Base-by-base conservation (phyloP, 92 coral and sea anemone species). In the Micromussa lordhowensis region DNA sequence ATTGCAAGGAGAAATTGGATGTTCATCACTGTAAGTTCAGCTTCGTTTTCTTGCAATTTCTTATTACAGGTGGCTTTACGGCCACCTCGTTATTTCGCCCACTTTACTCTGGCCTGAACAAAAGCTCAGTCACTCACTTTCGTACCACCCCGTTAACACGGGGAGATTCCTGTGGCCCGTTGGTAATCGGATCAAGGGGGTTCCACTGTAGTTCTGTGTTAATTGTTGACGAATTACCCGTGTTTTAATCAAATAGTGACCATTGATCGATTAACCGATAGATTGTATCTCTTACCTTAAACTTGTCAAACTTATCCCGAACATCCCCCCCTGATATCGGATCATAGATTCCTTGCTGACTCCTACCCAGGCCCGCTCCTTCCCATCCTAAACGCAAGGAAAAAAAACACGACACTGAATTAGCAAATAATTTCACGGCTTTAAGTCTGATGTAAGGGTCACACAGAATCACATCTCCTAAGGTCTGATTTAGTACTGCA, bases 281-380 rank as follows among this genome's bases (percentile, higher is more conserved):
- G 30, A 63, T 61, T 61, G 71, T 26, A n/a, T 54, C 48, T 28
- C 90, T 76, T 68, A 98, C 99, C 99, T 98, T 98, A 81, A 92
- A 98, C 85, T 93, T 93, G 88, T 96, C 95, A 85, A 94, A 96
- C 82, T 95, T 94, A 55, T 93, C 96, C 63, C 99, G 93, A 51
- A 96, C 93, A 75, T 98, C 99, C 21, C 95, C 99, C 26, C 96
- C 98, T 75, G 94, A 82, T 38, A 98, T 98, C 54, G 99, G 99
- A 90, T 98, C 91, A 70, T 94, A 96, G 83, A 98, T 98, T 57
- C 99, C 99, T 79, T 92, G 98, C 70, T 96, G 94, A 72, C 90
- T 85, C 75, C 93, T 95, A 10, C 99, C 99, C 69, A 98, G 90
- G 30, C 99, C 99, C 12, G 99, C 98, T 13, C 99, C 99, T 84